These are phyloP conservation scores for Periophthalmus magnuspinnatus DNA, from an alignment of 2,797 vertebrate species.

Conservation along the genomic window DNA sequence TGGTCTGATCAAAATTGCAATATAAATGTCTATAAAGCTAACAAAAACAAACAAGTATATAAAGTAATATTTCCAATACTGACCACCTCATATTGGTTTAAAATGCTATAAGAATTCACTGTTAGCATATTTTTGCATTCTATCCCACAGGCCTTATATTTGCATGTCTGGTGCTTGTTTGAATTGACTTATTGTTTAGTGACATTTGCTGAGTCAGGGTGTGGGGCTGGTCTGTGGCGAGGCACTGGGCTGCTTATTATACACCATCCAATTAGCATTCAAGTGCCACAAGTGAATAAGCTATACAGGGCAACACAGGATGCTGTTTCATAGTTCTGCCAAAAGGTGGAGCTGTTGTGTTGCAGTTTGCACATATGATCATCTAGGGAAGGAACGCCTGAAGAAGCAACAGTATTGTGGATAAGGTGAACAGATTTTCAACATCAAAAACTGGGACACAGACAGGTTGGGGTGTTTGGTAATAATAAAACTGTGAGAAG, in stretches of 20 bases:
- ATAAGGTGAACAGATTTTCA: no score
- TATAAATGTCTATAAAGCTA: no score
- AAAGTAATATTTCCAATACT: no score
- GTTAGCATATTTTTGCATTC: not conserved
- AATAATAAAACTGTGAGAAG: no score
- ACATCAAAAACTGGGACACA: no score
- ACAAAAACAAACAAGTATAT: no score
- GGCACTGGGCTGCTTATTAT: slow-evolving; percentile 8
- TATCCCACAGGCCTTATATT: not conserved
- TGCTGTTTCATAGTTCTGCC: slow-evolving; percentile 16
- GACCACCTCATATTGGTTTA: not conserved
- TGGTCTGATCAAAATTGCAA: no score
- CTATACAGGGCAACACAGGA: not conserved
- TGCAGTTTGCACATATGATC: not conserved
- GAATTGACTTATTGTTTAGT: not conserved
- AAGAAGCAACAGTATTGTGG: no score
- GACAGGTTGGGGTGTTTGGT: no score
- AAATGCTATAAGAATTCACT: not conserved
- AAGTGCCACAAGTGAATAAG: slow-evolving; percentile 8
- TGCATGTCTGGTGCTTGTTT: not conserved
- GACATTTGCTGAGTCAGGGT: slow-evolving; percentile 14
- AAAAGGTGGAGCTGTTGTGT: slow-evolving; percentile 37
- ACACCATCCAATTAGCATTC: slow-evolving; percentile 8
- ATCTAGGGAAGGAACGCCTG: no score
- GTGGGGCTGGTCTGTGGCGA: not conserved